phyloP scores from a whole-genome alignment of 2,113 vertebrate species.

The Acinonyx jubatus region DNA sequence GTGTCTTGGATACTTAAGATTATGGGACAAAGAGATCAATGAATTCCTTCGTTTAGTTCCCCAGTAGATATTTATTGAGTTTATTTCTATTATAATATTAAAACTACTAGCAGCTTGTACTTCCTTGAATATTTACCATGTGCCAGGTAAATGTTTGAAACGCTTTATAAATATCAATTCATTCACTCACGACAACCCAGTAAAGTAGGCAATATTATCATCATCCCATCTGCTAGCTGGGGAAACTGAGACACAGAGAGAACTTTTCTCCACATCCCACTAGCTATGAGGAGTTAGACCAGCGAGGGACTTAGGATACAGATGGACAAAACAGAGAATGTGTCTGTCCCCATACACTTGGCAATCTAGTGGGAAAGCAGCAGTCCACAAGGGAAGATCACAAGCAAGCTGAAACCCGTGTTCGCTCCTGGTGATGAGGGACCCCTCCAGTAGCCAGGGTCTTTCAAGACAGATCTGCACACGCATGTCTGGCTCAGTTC shows the following conservation, averaged over 20 bases:
- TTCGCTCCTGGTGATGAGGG: not conserved
- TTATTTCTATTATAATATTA: slow-evolving; percentile 18
- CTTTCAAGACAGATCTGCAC: not conserved
- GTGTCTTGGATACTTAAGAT: slow-evolving; percentile 58
- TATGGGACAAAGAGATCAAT: slow-evolving; percentile 39
- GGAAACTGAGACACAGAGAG: not conserved
- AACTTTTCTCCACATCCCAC: not conserved
- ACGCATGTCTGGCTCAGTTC: not conserved
- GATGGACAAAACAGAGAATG: not conserved
- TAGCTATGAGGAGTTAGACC: not conserved
- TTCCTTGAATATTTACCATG: not conserved
- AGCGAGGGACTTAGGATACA: not conserved
- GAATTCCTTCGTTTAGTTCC: not conserved
- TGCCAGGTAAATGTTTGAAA: not conserved
- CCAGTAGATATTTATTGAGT: slow-evolving; percentile 17
- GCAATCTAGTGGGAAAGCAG: not conserved
- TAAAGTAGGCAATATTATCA: not conserved
- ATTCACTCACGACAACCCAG: not conserved
- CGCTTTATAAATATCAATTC: not conserved
- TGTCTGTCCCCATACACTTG: not conserved
- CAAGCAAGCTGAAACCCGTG: too few relatives aligned
- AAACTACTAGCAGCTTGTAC: not conserved
- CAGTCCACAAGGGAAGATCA: not conserved
- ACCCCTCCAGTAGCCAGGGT: not conserved
- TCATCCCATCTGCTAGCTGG: not conserved